Percentiles rank a stretch among this genome's conserved stretches.
These are phyloP conservation scores for Pipistrellus pipistrellus DNA, from an alignment of 2,797 vertebrate species.

Conservation along the genomic window DNA sequence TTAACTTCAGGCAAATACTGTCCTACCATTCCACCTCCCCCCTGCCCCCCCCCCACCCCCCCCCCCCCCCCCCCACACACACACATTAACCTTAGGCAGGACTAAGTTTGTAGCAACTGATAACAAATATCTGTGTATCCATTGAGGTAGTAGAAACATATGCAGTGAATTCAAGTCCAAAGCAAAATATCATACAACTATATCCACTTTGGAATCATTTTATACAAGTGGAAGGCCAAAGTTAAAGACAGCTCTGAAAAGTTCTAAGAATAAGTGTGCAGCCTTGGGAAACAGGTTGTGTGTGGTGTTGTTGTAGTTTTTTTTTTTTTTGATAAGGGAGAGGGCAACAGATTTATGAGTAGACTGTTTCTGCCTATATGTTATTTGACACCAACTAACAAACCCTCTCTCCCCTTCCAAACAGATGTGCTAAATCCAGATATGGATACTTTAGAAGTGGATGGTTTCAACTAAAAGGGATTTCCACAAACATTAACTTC, in stretches of 20 bases:
- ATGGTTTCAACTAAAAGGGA: conserved; percentile 28
- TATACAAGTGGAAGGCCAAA: background rate
- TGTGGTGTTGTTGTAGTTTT: too few species aligned
- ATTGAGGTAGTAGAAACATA: background rate
- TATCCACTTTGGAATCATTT: background rate
- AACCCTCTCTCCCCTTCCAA: background rate
- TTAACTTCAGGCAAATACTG: conserved; percentile 23
- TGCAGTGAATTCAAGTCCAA: background rate
- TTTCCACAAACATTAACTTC: conserved; percentile 20
- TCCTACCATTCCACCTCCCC: too few species aligned
- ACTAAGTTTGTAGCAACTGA: background rate
- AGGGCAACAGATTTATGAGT: background rate
- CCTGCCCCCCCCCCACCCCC: too few species aligned
- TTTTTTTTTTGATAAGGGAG: background rate
- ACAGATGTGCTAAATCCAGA: conserved; percentile 22
- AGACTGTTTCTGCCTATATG: background rate
- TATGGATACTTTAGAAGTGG: background rate
- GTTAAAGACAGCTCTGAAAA: conserved; percentile 48
- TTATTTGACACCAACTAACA: background rate
- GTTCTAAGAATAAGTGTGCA: background rate
- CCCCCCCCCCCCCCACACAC: too few species aligned
- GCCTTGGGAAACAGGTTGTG: background rate
- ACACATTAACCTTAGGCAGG: background rate
- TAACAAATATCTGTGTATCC: background rate
- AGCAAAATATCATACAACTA: background rate